Evolutionary conservation across 2,113 vertebrate genomes (phyloP), one percentile per base, ranked within the genome.

Genomic region (Oryzias curvinotus): DNA sequence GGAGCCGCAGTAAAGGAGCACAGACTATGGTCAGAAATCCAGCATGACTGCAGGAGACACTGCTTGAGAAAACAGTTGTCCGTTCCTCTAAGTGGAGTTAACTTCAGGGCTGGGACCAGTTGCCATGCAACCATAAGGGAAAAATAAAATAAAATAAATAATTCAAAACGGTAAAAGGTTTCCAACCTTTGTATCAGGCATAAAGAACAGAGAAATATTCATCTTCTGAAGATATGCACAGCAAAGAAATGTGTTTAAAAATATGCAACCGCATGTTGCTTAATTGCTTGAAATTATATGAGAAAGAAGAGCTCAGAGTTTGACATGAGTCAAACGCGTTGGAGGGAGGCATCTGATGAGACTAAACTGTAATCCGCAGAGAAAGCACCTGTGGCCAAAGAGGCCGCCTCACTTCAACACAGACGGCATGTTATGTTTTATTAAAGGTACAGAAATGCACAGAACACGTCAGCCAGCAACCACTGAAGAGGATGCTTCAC

Each of bases 401-500:
- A 66, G 47, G 47, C 58, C 44, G 42, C 45, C 19, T 73, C 47
- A 13, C 21, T 65, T 58, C 65, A 48, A 71, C 59, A 71, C 50
- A 54, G 71, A 46, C 45, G 70, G 23, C 60, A 57, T 61, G 26
- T 57, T 13, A 7, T 23, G 21, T 23, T 57, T 52, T 75, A 62
- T 80, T 68, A 55, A 56, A 77, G 62, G 30, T 18, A 52, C 15
- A 43, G 51, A 12, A 52, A 67, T 5, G 18, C 43, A 67, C 14
- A 52, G 54, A 63, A 46, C 42, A 50, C 68, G 62, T 68, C 64
- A 71, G 57, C 5, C 45, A 62, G 45, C 45, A 47, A 71, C 51
- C 78, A 76, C 64, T 58, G 62, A 63, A 76, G 65, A 82, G 53
- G 18, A 8, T 42, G 74, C 65, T 60, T 74, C 53, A 64, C 67